Percentiles rank a stretch among this genome's conserved stretches.
These are phyloP conservation scores for Nomada flava DNA, from an alignment of 2,888 invertebrate species.

Conservation along the genomic window DNA sequence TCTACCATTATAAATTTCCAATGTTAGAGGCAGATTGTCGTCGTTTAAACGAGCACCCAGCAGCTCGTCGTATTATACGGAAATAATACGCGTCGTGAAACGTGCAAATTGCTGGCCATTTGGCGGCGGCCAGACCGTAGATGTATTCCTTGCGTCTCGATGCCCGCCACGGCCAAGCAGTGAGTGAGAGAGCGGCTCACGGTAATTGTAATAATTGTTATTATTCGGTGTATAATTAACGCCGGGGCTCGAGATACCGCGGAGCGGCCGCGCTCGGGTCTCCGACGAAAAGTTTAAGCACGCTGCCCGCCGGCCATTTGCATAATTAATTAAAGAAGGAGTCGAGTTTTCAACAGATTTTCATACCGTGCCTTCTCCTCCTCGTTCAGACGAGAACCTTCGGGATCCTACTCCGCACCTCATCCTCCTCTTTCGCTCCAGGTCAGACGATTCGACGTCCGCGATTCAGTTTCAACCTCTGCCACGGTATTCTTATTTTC, in stretches of 20 bases:
- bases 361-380: slow-evolving; percentile 71
- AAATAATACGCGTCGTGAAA: slow-evolving; percentile 23
- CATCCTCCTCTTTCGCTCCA: neutral
- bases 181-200: slow-evolving; percentile 60
- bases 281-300: slow-evolving; percentile 81
- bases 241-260: slow-evolving; percentile 75
- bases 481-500: slow-evolving; percentile 34
- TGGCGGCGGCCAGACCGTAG: slow-evolving; percentile 24
- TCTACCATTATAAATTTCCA: neutral
- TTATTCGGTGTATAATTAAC: slow-evolving; percentile 82
- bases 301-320: slow-evolving; percentile 80
- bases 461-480: slow-evolving; percentile 52
- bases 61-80: slow-evolving; percentile 4
- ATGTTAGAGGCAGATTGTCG: neutral
- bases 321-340: slow-evolving; percentile 83
- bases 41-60: slow-evolving; percentile 27
- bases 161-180: slow-evolving; percentile 38
- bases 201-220: slow-evolving; percentile 82
- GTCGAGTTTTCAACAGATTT: slow-evolving; percentile 81
- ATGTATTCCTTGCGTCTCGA: slow-evolving; percentile 49
- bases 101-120: slow-evolving; percentile 27
- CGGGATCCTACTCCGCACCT: slow-evolving; percentile 28
- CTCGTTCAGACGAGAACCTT: slow-evolving; percentile 55
- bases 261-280: slow-evolving; percentile 59
- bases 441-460: slow-evolving; percentile 43